Evolutionary conservation across 2,113 vertebrate species (phyloP).

Genomic region (Mohoua ochrocephala): DNA sequence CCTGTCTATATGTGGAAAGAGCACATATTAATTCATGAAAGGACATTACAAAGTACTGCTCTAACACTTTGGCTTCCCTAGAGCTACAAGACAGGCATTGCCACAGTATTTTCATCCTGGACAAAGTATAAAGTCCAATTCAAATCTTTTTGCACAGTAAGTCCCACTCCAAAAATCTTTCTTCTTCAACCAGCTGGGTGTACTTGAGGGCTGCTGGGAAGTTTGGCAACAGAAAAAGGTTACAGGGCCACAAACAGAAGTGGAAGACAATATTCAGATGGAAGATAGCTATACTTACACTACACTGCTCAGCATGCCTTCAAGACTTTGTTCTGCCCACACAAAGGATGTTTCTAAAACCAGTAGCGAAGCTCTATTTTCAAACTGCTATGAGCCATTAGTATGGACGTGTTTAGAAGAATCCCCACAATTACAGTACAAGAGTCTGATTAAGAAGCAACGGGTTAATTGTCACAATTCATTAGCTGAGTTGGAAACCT

Average conservation of each 20-base stretch:
- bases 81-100: background rate
- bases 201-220: background rate
- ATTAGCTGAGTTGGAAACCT: background rate
- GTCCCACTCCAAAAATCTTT: background rate
- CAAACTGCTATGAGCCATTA: background rate
- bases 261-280: background rate
- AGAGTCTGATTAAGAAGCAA: background rate
- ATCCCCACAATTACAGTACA: background rate
- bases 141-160: background rate
- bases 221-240: background rate
- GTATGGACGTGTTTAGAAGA: background rate
- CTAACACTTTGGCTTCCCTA: background rate
- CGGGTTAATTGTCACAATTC: background rate
- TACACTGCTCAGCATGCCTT: background rate
- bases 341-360: background rate
- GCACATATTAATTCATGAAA: background rate
- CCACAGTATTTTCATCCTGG: background rate
- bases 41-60: background rate
- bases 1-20: background rate
- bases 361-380: background rate
- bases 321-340: background rate
- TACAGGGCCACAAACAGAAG: background rate
- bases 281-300: background rate
- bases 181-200: background rate
- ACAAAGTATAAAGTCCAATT: background rate